phyloP scores from a whole-genome alignment of 2,888 invertebrate species.

The Macrophya annulata region DNA sequence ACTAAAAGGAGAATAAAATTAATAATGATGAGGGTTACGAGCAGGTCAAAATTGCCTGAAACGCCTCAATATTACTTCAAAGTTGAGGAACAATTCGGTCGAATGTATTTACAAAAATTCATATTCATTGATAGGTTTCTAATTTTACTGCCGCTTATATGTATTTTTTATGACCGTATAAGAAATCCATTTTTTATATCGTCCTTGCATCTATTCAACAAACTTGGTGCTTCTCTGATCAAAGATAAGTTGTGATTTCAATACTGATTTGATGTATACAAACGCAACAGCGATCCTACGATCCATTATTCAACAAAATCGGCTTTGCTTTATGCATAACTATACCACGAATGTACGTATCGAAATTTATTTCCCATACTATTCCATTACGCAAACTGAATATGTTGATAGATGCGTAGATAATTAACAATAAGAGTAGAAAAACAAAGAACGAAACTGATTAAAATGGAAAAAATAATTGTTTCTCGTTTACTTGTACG shows the following conservation, averaged over 20 bases:
- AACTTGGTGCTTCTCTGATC: neutral
- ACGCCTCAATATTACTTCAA: neutral
- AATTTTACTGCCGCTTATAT: neutral
- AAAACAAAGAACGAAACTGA: neutral
- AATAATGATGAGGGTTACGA: too few relatives aligned
- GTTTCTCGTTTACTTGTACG: neutral
- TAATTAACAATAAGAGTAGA: neutral
- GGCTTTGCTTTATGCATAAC: neutral
- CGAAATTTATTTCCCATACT: neutral
- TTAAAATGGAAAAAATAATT: neutral
- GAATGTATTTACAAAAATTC: neutral
- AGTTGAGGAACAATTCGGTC: neutral
- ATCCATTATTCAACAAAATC: conserved; percentile 24
- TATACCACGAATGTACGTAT: neutral
- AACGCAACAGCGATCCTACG: neutral
- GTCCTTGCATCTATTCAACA: neutral
- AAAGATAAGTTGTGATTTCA: neutral
- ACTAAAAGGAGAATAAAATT: too few relatives aligned
- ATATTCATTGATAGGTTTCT: neutral
- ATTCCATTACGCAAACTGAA: neutral
- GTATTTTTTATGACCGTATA: neutral
- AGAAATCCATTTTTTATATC: neutral
- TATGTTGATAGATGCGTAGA: neutral
- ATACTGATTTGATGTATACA: neutral
- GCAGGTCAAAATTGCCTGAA: too few relatives aligned